Evolutionary conservation across 2,797 vertebrate species (phyloP), one percentile per base, ranked within the genome.

Genomic region (Emydoidea blandingii): DNA sequence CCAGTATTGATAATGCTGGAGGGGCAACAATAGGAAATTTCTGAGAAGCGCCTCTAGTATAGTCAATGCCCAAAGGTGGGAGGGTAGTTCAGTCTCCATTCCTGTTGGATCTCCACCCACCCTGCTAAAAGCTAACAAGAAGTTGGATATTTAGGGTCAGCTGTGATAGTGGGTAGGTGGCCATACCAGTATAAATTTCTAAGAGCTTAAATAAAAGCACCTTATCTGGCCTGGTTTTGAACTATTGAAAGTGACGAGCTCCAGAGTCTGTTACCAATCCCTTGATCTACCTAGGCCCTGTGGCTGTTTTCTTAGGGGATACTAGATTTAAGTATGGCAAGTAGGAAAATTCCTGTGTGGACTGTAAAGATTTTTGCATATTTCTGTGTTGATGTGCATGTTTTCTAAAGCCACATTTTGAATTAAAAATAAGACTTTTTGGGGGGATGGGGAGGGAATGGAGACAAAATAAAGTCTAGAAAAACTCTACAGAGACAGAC

Each of bases 321-420:
- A 8, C 74, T 16, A 79, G 79, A 79, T 90, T 87, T 84, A 8
- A 37, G 68, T 8, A 81, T 23, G 84, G 92, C 81, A 96, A 90
- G 81, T 90, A 94, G 94, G 93, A 96, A 96, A 95, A 96, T 89
- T 93, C 88, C 49, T 1, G 49, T 25, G 0, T 1, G 79, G 94
- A 95, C 94, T 96, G 90, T 96, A 88, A 91, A 93, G 93, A 95
- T 91, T 21, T n/a, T 18, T 68, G 62, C 62, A 19, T 37, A n/a
- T 68, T 68, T 68, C 34, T 68, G 8, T 68, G 34, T 18, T 91
- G 95, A 74, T 79, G 92, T 0, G 1, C 56, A n/a, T 12, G 31
- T 16, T 49, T 96, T 96, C 65, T 91, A 92, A 94, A 90, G 80
- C 54, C 79, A 81, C 14, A 0, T 0, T 92, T 94, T 86, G 78